phyloP scores from a whole-genome alignment of 2,888 invertebrate species.

The Leptopilina syphax region DNA sequence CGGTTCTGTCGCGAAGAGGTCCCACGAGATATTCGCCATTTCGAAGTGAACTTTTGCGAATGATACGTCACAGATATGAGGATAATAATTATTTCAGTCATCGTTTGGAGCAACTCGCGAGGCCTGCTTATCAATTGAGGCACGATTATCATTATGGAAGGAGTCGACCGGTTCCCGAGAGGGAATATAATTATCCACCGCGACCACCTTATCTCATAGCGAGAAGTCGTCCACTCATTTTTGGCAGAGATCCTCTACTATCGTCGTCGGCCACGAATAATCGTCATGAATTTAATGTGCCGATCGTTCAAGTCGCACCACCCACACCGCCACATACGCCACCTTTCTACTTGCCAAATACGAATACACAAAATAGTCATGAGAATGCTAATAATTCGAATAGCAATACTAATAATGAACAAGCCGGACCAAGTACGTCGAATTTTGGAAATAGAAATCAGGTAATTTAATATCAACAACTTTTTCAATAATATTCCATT shows the following conservation, averaged over 20 bases:
- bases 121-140: neutral
- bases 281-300: constrained; percentile 73
- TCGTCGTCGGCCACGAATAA: constrained; percentile 1
- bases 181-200: neutral
- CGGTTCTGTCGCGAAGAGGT: constrained; percentile 44
- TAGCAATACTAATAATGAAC: constrained; percentile 15
- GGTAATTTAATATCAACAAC: neutral
- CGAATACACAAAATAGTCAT: neutral
- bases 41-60: constrained; percentile 49
- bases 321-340: neutral
- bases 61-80: constrained; percentile 19
- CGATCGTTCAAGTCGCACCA: constrained; percentile 74
- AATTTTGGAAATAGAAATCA: constrained; percentile 15
- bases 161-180: constrained; percentile 3
- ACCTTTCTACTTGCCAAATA: neutral
- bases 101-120: neutral
- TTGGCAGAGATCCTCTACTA: constrained; percentile 27
- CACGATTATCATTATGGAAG: constrained; percentile 13
- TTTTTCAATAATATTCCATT: neutral
- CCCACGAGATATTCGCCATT: constrained; percentile 47
- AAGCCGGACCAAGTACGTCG: constrained; percentile 29
- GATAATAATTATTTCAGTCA: neutral
- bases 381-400: constrained; percentile 8
- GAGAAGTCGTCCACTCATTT: constrained; percentile 6
- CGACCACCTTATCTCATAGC: neutral